These are phyloP conservation scores for Brachyhypopomus occidentalis DNA, from an alignment of 2,113 vertebrate genomes.

Conservation along the genomic window DNA sequence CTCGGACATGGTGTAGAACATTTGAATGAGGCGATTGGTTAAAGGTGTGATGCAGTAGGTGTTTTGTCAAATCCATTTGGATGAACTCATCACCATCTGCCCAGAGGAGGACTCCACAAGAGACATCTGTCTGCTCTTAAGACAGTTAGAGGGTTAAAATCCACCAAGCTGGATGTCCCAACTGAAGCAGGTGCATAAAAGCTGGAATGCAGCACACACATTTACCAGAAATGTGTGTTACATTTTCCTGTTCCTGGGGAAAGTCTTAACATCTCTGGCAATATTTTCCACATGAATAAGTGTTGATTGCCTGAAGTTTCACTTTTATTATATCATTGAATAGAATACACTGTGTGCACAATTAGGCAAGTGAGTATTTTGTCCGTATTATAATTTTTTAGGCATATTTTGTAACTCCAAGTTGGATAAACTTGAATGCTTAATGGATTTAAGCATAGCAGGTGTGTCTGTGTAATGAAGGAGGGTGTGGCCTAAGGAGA, in stretches of 20 bases:
- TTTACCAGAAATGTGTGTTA: conserved; percentile 56
- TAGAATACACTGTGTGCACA: no score
- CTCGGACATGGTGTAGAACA: conserved; percentile 4
- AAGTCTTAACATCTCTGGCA: conserved; percentile 60
- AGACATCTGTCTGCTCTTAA: conserved; percentile 23
- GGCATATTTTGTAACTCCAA: no score
- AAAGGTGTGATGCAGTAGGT: conserved; percentile 51
- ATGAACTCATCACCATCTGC: conserved; percentile 44
- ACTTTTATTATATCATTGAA: conserved; percentile 21
- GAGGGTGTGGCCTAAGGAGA: no score
- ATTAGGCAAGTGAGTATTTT: no score
- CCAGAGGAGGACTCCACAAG: neutral
- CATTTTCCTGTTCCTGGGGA: conserved; percentile 58
- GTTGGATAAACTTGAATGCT: no score
- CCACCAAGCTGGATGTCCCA: conserved; percentile 62
- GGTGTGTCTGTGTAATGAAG: no score
- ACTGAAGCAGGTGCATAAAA: conserved; percentile 66
- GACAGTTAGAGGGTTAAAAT: conserved; percentile 39
- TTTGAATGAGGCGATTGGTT: conserved; percentile 41
- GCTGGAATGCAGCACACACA: conserved; percentile 48
- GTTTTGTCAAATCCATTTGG: conserved; percentile 46
- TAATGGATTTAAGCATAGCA: no score
- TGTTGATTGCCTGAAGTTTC: conserved; percentile 25
- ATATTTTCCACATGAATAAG: conserved; percentile 61
- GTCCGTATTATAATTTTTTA: no score